These are phyloP conservation scores for Mylabris phalerata DNA, from an alignment of 1,140 invertebrate species.

Conservation along the genomic window DNA sequence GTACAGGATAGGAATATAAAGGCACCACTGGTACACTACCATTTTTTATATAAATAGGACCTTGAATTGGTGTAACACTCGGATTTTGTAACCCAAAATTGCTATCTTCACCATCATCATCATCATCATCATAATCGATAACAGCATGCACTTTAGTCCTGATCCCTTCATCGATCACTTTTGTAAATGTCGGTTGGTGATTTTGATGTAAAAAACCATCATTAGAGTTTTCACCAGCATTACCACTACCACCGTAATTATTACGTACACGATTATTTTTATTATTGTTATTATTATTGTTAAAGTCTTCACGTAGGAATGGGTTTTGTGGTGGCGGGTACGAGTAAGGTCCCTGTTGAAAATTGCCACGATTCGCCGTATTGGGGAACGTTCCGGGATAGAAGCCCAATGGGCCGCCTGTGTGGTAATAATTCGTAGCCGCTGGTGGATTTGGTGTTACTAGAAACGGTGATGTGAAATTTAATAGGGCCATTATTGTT, in stretches of 20 bases:
- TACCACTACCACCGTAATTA: too few relatives aligned
- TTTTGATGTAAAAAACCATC: neutral
- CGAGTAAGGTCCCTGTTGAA: constrained; percentile 27
- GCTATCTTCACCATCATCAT: constrained; percentile 52
- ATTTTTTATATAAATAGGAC: constrained; percentile 72
- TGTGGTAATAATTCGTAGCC: constrained; percentile 16
- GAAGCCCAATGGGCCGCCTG: constrained; percentile 3
- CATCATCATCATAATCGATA: constrained; percentile 57
- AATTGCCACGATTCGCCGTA: neutral
- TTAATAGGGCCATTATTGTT: constrained; percentile 29
- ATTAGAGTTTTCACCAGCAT: too few relatives aligned
- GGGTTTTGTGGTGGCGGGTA: constrained; percentile 37
- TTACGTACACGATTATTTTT: neutral
- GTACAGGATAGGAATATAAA: constrained; percentile 71
- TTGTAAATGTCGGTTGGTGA: constrained; percentile 20
- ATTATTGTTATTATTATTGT: neutral
- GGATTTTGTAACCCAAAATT: constrained; percentile 27
- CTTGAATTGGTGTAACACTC: constrained; percentile 69
- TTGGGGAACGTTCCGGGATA: too few relatives aligned
- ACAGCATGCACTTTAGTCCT: constrained; percentile 64
- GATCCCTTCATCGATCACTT: constrained; percentile 40
- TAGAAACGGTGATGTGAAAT: constrained; percentile 28
- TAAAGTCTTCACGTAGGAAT: constrained; percentile 34
- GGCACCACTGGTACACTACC: constrained; percentile 76
- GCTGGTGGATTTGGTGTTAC: constrained; percentile 25